Evolutionary conservation across 1,140 invertebrate genomes (phyloP), one percentile per base, ranked within the genome.

Genomic region (Cheumatopsyche charites): DNA sequence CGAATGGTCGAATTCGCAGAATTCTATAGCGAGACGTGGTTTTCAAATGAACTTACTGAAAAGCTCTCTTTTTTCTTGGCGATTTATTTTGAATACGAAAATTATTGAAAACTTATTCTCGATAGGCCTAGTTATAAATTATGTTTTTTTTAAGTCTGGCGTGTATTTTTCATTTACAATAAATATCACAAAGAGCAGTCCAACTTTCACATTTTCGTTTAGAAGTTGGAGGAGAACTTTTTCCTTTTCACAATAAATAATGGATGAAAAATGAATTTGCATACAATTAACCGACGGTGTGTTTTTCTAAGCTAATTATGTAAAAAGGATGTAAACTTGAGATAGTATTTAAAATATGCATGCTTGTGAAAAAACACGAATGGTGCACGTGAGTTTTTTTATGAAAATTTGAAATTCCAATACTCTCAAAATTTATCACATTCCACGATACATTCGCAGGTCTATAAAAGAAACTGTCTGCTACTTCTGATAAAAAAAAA

Each of bases 221-320:
- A 15, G n/a, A n/a, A 47, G 43, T 47, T 47, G 43, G 12, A 4
- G 13, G 13, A 2, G 43, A 47, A 47, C 15, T 47, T 47, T 47
- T 47, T 47, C 13, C 15, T 13, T 6, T 13, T 6, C 41, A 49
- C 49, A 65, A 41, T n/a, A 45, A 65, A 65, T 45, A 65, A 45
- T 45, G 36, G 21, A 65, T 21, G 36, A 65, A 45, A 63, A 65
- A 65, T 65, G 2, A 65, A 65, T 65, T 65, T 65, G 41, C 62
- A 23, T 42, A 42, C 36, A 21, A 65, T 65, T 65, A 65, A 6
- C 41, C 26, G 11, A 1, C 19, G 41, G 25, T 26, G 61, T 41
- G 26, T 62, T 62, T 42, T 45, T 42, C 36, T 45, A 29, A 13
- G 19, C 36, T n/a, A 45, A 45, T 65, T 65, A 43, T 65, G 42